Conservation (phyloP, 2,888 invertebrate genomes). For the Liopterus haemorrhoidalis region DNA sequence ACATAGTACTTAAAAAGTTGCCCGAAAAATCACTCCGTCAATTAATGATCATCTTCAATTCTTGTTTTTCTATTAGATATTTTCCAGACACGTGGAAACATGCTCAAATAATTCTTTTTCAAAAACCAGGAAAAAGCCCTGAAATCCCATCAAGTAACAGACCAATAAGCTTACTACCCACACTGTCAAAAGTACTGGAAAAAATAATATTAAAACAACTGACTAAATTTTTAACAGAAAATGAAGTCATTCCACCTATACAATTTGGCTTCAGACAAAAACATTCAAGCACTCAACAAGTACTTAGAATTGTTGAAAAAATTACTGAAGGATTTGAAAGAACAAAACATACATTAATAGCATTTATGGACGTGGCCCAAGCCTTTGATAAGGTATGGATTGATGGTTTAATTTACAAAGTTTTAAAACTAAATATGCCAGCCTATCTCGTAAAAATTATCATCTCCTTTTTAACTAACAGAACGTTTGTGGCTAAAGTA, state of each 20-base stretch:
- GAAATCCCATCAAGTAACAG: slow-evolving; percentile 3
- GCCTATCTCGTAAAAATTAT: slow-evolving; percentile 26
- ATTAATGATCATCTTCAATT: slow-evolving; percentile 40
- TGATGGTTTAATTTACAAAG: slow-evolving; percentile 10
- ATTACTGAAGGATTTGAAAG: slow-evolving; percentile 3
- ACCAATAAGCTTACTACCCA: slow-evolving; percentile 11
- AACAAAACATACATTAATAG: not conserved
- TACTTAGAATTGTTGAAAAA: not conserved
- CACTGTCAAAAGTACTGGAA: slow-evolving; percentile 5
- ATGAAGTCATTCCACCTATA: not conserved
- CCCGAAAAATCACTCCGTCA: slow-evolving; percentile 23
- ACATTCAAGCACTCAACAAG: not conserved
- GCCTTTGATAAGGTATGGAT: slow-evolving; percentile 17
- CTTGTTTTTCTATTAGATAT: slow-evolving; percentile 49
- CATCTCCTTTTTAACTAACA: slow-evolving; percentile 27
- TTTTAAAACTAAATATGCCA: slow-evolving; percentile 1
- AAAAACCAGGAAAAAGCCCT: not conserved
- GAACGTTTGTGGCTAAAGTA: slow-evolving; percentile 28
- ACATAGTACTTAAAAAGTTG: slow-evolving; percentile 3
- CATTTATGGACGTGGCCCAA: slow-evolving; percentile 5
- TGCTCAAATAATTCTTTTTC: slow-evolving; percentile 1
- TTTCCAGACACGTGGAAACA: slow-evolving; percentile 22
- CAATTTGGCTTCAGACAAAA: slow-evolving; percentile 2
- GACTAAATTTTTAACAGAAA: not conserved
- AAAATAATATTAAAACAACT: not conserved